A percentile compares a stretch with the other conserved stretches of the same genome.
Conservation (phyloP, 2,113 vertebrate genomes). For the Lepus americanus region DNA sequence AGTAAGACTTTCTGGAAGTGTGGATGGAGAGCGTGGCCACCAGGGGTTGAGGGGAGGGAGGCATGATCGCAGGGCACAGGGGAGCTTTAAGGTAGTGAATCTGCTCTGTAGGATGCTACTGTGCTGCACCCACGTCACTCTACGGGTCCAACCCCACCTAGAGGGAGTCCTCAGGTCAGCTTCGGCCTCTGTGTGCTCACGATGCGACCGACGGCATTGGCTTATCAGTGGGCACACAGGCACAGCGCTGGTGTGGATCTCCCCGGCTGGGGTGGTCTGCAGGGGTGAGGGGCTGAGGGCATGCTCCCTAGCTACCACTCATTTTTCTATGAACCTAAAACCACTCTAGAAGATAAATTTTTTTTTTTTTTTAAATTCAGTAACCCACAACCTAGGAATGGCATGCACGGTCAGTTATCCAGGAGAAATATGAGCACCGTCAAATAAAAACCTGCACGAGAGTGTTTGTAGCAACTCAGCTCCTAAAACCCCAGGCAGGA, state of each 20-base stretch:
- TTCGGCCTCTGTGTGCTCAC: neutral
- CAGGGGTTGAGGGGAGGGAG: neutral
- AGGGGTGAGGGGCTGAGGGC: neutral
- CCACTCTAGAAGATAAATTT: slow-evolving; percentile 19
- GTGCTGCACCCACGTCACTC: neutral
- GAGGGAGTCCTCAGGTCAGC: neutral
- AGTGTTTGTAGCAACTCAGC: slow-evolving; percentile 5
- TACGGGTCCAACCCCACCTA: neutral
- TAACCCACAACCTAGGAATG: slow-evolving; percentile 27
- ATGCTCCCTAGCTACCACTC: neutral
- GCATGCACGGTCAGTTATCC: slow-evolving; percentile 2
- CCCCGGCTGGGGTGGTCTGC: neutral
- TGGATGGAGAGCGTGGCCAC: neutral
- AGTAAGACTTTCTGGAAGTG: neutral
- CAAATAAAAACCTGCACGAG: neutral
- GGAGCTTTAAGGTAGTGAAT: neutral
- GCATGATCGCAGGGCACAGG: neutral
- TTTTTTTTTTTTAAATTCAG: neutral
- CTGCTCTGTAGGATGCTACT: neutral
- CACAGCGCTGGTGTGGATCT: neutral
- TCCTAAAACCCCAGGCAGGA: neutral
- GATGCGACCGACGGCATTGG: neutral
- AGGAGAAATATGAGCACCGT: neutral
- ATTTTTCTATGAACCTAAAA: slow-evolving; percentile 52
- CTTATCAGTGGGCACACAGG: neutral